A percentile compares a stretch with the other conserved stretches of the same genome.
Evolutionary conservation across 2,888 invertebrate genomes (phyloP).

Genomic region (Drosophila tripunctata): DNA sequence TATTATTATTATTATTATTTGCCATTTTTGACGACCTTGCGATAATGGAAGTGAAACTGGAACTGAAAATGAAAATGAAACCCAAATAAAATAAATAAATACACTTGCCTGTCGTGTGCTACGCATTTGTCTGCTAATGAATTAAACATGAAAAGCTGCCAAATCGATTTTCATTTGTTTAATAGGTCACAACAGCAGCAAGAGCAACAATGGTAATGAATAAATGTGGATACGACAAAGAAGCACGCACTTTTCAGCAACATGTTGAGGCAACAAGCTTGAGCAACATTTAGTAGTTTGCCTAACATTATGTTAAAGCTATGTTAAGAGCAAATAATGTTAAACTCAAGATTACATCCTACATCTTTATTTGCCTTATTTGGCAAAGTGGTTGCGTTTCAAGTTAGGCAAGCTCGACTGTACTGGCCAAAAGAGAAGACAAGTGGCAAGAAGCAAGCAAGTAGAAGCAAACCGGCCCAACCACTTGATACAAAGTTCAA

Average conservation of each 20-base stretch:
- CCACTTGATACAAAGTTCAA: conserved; percentile 58
- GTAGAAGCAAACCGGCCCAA: conserved; percentile 42
- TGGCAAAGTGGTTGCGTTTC: not conserved
- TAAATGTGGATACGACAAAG: conserved; percentile 16
- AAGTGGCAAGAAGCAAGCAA: conserved; percentile 17
- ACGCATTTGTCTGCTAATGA: conserved; percentile 32
- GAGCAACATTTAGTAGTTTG: not conserved
- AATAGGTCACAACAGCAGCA: conserved; percentile 45
- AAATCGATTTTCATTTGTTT: conserved; percentile 57
- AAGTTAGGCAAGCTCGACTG: conserved; percentile 12
- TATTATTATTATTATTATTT: too few relatives aligned
- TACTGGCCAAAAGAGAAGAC: conserved; percentile 6
- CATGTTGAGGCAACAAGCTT: conserved; percentile 6
- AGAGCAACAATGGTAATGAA: conserved; percentile 18
- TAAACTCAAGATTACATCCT: not conserved
- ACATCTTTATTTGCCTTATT: not conserved
- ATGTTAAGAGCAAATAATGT: not conserved
- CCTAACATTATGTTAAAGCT: conserved; percentile 21
- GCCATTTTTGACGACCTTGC: conserved; percentile 32
- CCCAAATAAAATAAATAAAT: conserved; percentile 14
- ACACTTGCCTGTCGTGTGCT: conserved; percentile 13
- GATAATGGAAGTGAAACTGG: too few relatives aligned
- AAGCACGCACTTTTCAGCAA: conserved; percentile 34
- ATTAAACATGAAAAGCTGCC: conserved; percentile 49
- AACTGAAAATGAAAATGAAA: conserved; percentile 20